Conservation (phyloP, 2,797 vertebrate genomes). For the Sebastes minor region DNA sequence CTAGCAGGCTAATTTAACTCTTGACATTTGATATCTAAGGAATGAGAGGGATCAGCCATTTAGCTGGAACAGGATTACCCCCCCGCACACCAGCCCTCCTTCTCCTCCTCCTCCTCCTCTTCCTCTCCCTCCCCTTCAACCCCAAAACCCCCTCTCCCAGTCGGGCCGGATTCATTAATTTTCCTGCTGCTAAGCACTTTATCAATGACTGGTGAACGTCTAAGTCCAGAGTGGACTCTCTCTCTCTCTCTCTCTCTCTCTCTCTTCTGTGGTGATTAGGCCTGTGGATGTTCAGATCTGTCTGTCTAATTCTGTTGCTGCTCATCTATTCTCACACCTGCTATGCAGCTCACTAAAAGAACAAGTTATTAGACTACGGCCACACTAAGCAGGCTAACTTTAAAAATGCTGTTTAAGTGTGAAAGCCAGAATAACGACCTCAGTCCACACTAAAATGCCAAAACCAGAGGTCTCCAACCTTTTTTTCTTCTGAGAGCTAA, state of each 20-base stretch:
- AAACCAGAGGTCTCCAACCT: not conserved
- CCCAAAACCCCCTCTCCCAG: slow-evolving; percentile 66
- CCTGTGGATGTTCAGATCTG: slow-evolving; percentile 61
- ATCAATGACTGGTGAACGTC: slow-evolving; percentile 82
- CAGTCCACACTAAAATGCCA: not conserved
- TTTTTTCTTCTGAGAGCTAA: not conserved
- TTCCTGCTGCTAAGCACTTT: slow-evolving; percentile 81
- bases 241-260: slow-evolving; percentile 15
- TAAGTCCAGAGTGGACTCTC: slow-evolving; percentile 68
- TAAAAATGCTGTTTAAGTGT: not conserved
- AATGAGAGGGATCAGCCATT: slow-evolving; percentile 87
- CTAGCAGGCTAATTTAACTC: slow-evolving; percentile 89
- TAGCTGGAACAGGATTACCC: slow-evolving; percentile 87
- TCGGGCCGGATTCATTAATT: slow-evolving; percentile 84
- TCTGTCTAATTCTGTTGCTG: slow-evolving; percentile 44
- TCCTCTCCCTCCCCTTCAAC: slow-evolving; percentile 46
- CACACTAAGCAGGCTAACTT: not conserved
- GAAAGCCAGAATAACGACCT: not conserved
- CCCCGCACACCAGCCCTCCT: slow-evolving; percentile 39
- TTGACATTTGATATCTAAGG: slow-evolving; percentile 88
- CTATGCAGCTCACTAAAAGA: slow-evolving; percentile 26
- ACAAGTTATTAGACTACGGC: not conserved
- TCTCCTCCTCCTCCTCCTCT: slow-evolving; percentile 40
- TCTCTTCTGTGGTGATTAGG: slow-evolving; percentile 62
- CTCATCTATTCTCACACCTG: slow-evolving; percentile 53